These are phyloP conservation scores for Heliconius ethilla DNA, from an alignment of 2,888 invertebrate genomes.

Conservation along the genomic window DNA sequence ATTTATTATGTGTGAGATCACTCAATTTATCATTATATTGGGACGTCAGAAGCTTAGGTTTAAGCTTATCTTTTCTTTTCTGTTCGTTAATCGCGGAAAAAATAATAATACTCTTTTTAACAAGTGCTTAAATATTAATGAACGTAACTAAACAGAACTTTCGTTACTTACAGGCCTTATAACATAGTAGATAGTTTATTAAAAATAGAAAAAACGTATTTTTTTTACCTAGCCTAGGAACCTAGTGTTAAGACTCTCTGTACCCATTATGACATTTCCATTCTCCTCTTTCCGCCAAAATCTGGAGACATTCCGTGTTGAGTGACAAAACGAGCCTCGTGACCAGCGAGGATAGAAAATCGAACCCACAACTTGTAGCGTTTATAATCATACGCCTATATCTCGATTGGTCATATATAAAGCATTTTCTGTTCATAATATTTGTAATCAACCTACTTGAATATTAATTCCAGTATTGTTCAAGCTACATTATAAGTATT, in stretches of 20 bases:
- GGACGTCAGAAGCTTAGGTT: not conserved
- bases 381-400: too few species aligned
- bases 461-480: not conserved
- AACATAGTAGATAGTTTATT: too few species aligned
- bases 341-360: too few species aligned
- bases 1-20: conserved; percentile 4
- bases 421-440: too few species aligned
- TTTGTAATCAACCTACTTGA: not conserved
- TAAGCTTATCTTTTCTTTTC: not conserved
- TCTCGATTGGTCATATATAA: too few species aligned
- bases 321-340: not conserved
- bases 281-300: not conserved
- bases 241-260: not conserved
- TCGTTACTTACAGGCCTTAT: too few species aligned
- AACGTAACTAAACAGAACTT: too few species aligned
- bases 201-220: too few species aligned
- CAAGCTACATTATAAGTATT: not conserved
- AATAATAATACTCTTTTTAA: too few species aligned
- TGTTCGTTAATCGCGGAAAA: too few species aligned
- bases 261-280: not conserved
- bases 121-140: too few species aligned
- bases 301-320: not conserved
- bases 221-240: not conserved
- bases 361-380: too few species aligned
- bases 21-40: conserved; percentile 8